Evolutionary conservation across 2,113 vertebrate species (phyloP).

Genomic region (Struthidea cinerea): DNA sequence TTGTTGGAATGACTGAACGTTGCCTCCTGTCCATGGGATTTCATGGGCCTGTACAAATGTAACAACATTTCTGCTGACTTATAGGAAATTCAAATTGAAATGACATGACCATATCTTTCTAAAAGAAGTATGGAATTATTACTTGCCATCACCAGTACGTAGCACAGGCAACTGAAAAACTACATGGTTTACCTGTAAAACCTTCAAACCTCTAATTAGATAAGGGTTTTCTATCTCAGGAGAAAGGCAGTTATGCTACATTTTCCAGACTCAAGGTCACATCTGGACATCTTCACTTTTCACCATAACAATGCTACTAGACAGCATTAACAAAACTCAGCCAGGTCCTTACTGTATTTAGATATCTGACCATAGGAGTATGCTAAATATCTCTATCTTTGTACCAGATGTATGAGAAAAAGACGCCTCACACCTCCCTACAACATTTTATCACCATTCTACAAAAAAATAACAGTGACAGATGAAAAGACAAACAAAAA

Average conservation of each 20-base stretch:
- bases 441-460: background rate
- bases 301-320: background rate
- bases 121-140: background rate
- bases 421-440: background rate
- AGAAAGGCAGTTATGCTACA: background rate
- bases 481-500: background rate
- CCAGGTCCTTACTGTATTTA: background rate
- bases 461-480: background rate
- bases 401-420: background rate
- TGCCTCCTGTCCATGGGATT: background rate
- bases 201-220: background rate
- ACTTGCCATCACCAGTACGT: background rate
- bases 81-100: background rate
- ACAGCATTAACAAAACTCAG: background rate
- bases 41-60: background rate
- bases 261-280: conserved; percentile 31
- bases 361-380: background rate
- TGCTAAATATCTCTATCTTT: background rate
- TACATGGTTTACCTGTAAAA: background rate
- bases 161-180: background rate
- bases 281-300: conserved; percentile 29
- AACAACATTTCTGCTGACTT: background rate
- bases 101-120: background rate
- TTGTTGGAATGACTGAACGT: background rate
- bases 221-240: background rate